Evolutionary conservation across 2,888 invertebrate species (phyloP).

Genomic region (Chrysopilus asiliformis): DNA sequence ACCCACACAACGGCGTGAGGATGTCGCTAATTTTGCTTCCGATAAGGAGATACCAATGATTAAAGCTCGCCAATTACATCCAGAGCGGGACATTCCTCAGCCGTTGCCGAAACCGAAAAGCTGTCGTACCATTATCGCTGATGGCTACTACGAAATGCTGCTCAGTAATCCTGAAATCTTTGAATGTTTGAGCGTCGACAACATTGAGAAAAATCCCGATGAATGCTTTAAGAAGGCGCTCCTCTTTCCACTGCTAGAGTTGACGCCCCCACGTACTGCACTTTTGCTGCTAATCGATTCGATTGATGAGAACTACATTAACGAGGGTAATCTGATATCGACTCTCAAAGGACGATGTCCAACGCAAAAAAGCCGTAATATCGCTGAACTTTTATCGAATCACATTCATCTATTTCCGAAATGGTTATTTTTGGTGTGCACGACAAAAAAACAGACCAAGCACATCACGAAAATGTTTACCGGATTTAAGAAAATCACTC

Average conservation of each 20-base stretch:
- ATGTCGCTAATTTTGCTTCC: slow-evolving; percentile 12
- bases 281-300: slow-evolving; percentile 82
- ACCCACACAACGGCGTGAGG: slow-evolving; percentile 7
- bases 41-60: slow-evolving; percentile 10
- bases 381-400: slow-evolving; percentile 72
- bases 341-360: slow-evolving; percentile 37
- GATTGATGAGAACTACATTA: slow-evolving; percentile 66
- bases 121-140: slow-evolving; percentile 52
- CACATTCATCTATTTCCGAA: slow-evolving; percentile 86
- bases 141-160: slow-evolving; percentile 67
- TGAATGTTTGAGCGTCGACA: slow-evolving; percentile 63
- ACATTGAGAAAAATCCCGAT: slow-evolving; percentile 77
- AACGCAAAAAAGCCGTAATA: slow-evolving; percentile 44
- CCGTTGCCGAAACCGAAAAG: slow-evolving; percentile 41
- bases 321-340: slow-evolving; percentile 41
- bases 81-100: slow-evolving; percentile 28
- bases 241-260: slow-evolving; percentile 71
- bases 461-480: slow-evolving; percentile 69
- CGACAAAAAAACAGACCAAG: slow-evolving; percentile 74
- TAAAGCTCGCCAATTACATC: slow-evolving; percentile 28
- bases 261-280: slow-evolving; percentile 75
- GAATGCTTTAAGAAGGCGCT: slow-evolving; percentile 82
- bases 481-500: slow-evolving; percentile 78
- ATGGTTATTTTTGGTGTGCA: slow-evolving; percentile 83
- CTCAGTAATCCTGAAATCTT: slow-evolving; percentile 69